Base-by-base conservation (phyloP, 2,888 invertebrate genomes). In the Tryphoninae sp. region DNA sequence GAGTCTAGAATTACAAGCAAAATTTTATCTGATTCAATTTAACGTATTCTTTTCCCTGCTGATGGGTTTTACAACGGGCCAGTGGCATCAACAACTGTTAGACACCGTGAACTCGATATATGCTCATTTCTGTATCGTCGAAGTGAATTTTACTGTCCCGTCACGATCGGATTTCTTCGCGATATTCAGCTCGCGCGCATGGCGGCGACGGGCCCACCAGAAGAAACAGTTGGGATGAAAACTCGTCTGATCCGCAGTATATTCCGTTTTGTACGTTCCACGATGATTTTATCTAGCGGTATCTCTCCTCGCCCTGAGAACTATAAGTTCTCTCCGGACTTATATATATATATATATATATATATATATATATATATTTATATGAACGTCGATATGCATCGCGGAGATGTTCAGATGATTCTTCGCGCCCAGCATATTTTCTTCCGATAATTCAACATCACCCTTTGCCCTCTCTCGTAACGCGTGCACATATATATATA, bases 241-340 rank as follows among this genome's bases (percentile, higher is more conserved):
- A 79, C 76, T 79, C 82, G 62, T 82, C 62, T 26, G 78, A 82
- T 62, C 42, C 69, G 72, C 64, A 58, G 79, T 79, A 76, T 58
- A 62, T 72, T 82, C 72, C 68, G 75, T 79, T 82, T 79, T 72
- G 55, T 72, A 76, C 72, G 53, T 73, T 79, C 51, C 72, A 26
- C 33, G 68, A 72, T 72, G 79, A 82, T 82, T 82, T 79, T 82
- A 82, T 76, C 75, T 82, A 79, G 75, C 82, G 82, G 76, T 79
- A 73, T 59, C 53, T 51, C 73, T 74, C 73, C 73, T 68, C 67
- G 68, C 62, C 69, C 76, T 73, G 79, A 76, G 76, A 79, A 76
- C 68, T 51, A 69, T 51, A 68, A 72, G 40, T 68, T 76, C 53
- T 40, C 49, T 59, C n/a, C 26, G 71, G 59, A 75, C 55, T 13